Evolutionary conservation across 2,888 invertebrate species (phyloP).

Genomic region (Zhengitettix transpicula): DNA sequence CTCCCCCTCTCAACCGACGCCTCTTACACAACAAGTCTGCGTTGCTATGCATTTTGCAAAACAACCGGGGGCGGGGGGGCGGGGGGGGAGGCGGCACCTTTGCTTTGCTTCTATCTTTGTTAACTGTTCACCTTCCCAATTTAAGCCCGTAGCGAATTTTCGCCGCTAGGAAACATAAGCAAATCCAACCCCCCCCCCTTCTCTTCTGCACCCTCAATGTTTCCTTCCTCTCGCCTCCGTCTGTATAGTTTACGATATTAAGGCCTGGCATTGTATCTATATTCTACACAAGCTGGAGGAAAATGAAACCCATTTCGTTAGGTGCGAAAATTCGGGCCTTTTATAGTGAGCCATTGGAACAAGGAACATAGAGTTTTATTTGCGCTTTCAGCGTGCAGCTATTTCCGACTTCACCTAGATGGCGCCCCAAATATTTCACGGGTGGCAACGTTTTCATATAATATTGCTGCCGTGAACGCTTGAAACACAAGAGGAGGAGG

Average conservation of each 20-base stretch:
- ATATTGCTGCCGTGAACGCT: too few relatives aligned
- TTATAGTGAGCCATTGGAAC: slow-evolving; percentile 1
- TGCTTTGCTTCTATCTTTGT: neutral
- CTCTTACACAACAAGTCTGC: neutral
- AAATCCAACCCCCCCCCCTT: neutral
- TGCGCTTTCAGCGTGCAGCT: neutral
- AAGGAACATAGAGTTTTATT: slow-evolving; percentile 2
- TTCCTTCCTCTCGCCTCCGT: neutral
- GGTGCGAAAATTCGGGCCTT: neutral
- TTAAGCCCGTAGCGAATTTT: neutral
- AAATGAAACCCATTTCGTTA: slow-evolving; percentile 3
- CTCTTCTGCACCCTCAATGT: neutral
- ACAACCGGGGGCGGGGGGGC: too few relatives aligned
- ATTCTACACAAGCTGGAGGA: neutral
- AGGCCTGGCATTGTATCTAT: neutral
- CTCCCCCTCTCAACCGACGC: neutral
- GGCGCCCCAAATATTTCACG: neutral
- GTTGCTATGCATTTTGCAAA: neutral
- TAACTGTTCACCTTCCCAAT: slow-evolving; percentile 3
- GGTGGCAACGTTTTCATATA: too few relatives aligned
- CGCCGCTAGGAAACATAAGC: neutral
- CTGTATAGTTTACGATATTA: slow-evolving; percentile 1
- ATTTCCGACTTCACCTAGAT: neutral
- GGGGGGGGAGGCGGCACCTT: too few relatives aligned
- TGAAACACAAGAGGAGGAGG: too few relatives aligned